These are phyloP conservation scores for Hycleus cichorii DNA, from an alignment of 1,140 invertebrate species.

Conservation along the genomic window DNA sequence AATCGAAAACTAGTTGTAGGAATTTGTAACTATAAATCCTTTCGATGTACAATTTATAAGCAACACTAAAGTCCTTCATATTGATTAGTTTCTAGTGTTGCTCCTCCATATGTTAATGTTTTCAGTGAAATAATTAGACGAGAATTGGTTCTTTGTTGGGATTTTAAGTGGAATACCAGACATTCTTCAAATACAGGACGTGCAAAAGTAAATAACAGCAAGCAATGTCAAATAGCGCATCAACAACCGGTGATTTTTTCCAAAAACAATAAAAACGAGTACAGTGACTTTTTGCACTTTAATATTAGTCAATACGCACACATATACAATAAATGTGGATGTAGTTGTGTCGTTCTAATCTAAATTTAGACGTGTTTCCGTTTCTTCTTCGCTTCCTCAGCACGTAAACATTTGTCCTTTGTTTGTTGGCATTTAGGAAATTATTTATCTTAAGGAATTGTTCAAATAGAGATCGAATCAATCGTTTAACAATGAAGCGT, in stretches of 20 bases:
- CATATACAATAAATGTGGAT: no score
- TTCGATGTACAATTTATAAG: no score
- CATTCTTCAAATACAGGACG: neutral
- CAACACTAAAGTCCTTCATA: no score
- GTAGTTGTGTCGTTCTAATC: neutral
- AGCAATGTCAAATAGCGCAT: neutral
- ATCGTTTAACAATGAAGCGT: no score
- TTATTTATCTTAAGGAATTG: no score
- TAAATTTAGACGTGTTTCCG: conserved; percentile 13
- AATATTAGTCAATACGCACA: no score
- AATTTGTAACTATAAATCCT: no score
- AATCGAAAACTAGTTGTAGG: no score
- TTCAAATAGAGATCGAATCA: no score
- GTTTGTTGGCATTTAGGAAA: neutral
- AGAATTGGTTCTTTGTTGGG: neutral
- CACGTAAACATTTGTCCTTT: neutral
- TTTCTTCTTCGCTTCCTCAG: neutral
- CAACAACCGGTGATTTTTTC: neutral
- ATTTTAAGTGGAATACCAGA: neutral
- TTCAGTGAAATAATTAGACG: no score
- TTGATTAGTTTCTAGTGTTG: no score
- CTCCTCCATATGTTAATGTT: no score
- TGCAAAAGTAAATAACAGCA: neutral
- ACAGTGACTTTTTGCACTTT: conserved; percentile 16
- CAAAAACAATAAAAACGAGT: conserved; percentile 1